Conservation (phyloP, 2,797 vertebrate species). For the Enteromius treurensis region DNA sequence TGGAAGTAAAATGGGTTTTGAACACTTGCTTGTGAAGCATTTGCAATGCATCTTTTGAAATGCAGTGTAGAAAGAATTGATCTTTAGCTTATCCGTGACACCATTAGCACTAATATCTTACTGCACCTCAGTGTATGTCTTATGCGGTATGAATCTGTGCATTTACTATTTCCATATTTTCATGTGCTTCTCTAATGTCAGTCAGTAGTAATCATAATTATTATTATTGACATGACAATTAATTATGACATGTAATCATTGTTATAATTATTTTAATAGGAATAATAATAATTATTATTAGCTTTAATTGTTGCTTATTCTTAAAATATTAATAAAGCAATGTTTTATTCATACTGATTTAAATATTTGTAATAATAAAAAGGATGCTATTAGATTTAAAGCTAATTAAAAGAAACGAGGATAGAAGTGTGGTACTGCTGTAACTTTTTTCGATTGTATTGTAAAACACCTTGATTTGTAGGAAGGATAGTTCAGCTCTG, state of each 20-base stretch:
- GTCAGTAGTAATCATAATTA: neutral
- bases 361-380: neutral
- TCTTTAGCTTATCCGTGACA: neutral
- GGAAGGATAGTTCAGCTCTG: neutral
- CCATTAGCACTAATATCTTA: conserved; percentile 2
- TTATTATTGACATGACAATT: neutral
- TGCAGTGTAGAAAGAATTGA: neutral
- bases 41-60: neutral
- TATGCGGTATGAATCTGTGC: neutral
- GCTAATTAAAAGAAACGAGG: neutral
- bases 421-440: neutral
- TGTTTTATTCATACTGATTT: neutral
- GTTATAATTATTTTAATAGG: neutral
- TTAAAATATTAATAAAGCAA: neutral
- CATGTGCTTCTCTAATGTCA: neutral
- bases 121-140: neutral
- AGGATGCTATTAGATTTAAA: neutral
- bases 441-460: neutral
- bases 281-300: neutral
- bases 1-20: neutral
- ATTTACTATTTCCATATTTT: neutral
- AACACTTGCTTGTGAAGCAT: neutral
- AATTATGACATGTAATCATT: neutral
- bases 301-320: neutral
- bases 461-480: neutral